phyloP scores from a whole-genome alignment of 2,113 vertebrate species.

The Melanerpes formicivorus region DNA sequence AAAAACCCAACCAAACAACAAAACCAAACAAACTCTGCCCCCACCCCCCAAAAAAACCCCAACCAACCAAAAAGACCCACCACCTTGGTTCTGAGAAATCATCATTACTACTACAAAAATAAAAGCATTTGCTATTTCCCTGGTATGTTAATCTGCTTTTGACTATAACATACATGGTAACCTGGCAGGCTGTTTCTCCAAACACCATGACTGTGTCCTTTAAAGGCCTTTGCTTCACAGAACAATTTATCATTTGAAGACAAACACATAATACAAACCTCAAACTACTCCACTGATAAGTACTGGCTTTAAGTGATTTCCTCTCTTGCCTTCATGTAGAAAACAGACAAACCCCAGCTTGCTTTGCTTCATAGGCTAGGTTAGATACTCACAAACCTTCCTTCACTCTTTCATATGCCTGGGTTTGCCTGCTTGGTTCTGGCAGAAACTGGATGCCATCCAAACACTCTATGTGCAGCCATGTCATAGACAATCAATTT shows the following conservation, averaged over 20 bases:
- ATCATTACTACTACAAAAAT: neutral
- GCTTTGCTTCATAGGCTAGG: neutral
- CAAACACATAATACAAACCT: neutral
- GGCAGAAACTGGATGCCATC: neutral
- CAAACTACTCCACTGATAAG: neutral
- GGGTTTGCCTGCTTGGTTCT: neutral
- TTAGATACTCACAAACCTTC: neutral
- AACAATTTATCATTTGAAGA: neutral
- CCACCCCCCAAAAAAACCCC: no score
- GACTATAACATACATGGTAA: neutral
- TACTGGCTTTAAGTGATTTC: neutral
- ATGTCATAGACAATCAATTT: neutral
- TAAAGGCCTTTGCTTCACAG: neutral
- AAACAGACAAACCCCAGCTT: neutral
- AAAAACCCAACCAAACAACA: neutral
- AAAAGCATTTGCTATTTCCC: neutral
- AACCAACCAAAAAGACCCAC: no score
- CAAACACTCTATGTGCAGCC: neutral
- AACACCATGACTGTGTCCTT: neutral
- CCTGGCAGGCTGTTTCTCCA: neutral
- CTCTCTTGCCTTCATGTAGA: neutral
- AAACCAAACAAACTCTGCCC: no score
- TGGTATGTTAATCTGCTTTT: neutral
- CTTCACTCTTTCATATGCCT: neutral
- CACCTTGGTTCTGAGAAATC: neutral